Base-by-base conservation (phyloP, 2,888 invertebrate genomes). In the Hypolimnas misippus region DNA sequence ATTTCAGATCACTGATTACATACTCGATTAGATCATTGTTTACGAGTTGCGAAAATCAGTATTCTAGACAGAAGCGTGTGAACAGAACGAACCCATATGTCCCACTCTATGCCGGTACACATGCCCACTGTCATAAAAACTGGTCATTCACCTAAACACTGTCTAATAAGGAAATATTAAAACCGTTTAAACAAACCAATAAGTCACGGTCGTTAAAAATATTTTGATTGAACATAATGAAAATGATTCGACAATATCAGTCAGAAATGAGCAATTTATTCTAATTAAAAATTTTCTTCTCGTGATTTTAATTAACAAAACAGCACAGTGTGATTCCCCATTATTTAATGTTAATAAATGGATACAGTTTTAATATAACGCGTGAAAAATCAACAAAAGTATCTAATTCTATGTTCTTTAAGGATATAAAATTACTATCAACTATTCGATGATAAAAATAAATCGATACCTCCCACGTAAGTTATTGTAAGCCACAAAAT, bases 41-140 rank as follows among this genome's bases (percentile, higher is more conserved):
- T 57, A 57, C 38, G 31, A 58, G 58, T 58, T 65, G 63, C 58
- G 35, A 64, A 69, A 62, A 67, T 67, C 56, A 62, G 61, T 65
- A 66, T 68, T 67, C 62, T 63, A 57, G 60, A 56, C 65, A 54
- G 62, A 62, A 46, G 69, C 66, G 73, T 69, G 71, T 70, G 71
- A 68, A 73, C 69, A 31, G 67, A 62, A 69, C 62, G 57, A 60
- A 65, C 56, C 52, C 66, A 69, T 67, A 57, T 69, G 67, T 72
- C 63, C 57, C 69, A 65, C n/a, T 63, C 35, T 57, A 17, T 50
- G 52, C 31, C 60, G 44, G 44, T 63, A 46, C 67, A 67, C 44
- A 31, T 61, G 64, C 53, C 35, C 17, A 12, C 14, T 60, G 25
- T 57, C 49, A 63, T 59, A 61, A 53, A 53, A 53, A 63, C 17